Evolutionary conservation across 2,888 invertebrate genomes (phyloP).

Genomic region (Heliconius ismenius): DNA sequence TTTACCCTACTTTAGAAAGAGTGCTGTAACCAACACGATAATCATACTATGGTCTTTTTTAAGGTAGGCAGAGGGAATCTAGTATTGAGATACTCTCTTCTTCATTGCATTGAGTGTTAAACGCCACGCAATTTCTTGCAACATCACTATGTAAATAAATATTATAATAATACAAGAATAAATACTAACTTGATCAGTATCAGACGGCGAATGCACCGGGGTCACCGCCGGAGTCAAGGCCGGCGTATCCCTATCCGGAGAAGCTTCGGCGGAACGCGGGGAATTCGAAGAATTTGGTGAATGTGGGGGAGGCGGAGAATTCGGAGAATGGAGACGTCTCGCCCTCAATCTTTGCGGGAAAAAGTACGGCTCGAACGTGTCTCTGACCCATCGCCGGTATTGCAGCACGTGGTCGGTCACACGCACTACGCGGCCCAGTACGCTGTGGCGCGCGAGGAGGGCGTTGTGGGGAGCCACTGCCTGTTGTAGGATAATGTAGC

Average conservation of each 20-base stretch:
- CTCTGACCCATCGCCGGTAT: constrained; percentile 79
- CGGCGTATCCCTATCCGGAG: constrained; percentile 26
- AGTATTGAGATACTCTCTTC: no score
- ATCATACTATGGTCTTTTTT: no score
- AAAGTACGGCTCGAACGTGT: constrained; percentile 74
- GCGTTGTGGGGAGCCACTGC: constrained; percentile 83
- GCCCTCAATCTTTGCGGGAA: constrained; percentile 58
- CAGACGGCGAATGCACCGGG: constrained; percentile 42
- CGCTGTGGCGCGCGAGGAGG: constrained; percentile 81
- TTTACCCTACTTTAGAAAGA: no score
- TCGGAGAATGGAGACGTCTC: constrained; percentile 36
- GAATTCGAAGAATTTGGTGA: constrained; percentile 32
- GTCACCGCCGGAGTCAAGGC: constrained; percentile 34
- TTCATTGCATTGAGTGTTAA: no score
- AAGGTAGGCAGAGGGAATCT: no score
- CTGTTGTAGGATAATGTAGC: constrained; percentile 91
- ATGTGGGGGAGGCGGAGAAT: constrained; percentile 35
- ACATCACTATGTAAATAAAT: no score
- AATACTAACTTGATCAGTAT: constrained; percentile 55
- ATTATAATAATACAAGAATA: constrained; percentile 28
- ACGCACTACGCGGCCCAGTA: constrained; percentile 94
- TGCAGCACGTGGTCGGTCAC: constrained; percentile 95
- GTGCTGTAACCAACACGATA: no score
- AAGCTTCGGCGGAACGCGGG: constrained; percentile 33
- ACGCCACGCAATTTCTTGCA: no score